These are phyloP conservation scores for Grantiella picta DNA, from an alignment of 2,113 vertebrate genomes.

Conservation along the genomic window DNA sequence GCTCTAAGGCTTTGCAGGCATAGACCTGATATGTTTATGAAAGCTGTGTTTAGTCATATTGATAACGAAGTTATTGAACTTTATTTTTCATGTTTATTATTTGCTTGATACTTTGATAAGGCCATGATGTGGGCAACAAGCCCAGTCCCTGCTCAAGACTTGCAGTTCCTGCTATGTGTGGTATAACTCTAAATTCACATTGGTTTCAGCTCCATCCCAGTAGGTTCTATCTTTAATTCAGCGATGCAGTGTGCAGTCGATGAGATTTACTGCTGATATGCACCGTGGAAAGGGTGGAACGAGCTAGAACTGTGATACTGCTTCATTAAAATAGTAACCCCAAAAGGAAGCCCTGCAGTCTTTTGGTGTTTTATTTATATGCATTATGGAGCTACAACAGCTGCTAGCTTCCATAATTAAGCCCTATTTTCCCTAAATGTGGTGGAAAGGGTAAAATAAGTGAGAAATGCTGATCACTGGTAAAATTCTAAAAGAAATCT, in stretches of 20 bases:
- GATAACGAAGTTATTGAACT: background rate
- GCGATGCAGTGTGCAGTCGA: background rate
- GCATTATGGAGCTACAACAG: background rate
- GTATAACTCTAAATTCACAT: background rate
- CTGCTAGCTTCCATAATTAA: constrained; percentile 19
- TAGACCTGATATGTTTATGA: background rate
- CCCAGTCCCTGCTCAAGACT: background rate
- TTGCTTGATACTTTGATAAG: background rate
- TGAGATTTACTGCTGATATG: background rate
- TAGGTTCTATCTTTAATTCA: background rate
- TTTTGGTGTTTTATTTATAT: background rate
- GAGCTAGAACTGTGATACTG: background rate
- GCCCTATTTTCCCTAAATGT: constrained; percentile 17
- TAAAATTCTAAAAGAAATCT: background rate
- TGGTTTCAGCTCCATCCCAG: background rate
- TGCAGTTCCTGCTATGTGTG: background rate
- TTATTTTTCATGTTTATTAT: background rate
- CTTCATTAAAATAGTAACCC: background rate
- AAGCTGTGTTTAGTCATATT: background rate
- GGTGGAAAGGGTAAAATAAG: background rate
- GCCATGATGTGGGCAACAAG: background rate
- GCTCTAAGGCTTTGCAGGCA: background rate
- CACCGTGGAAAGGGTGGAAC: background rate
- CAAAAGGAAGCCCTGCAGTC: background rate
- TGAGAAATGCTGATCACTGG: background rate